A percentile compares a stretch with the other conserved stretches of the same genome.
phyloP scores from a whole-genome alignment of 2,113 vertebrate species.

The Fulica atra region DNA sequence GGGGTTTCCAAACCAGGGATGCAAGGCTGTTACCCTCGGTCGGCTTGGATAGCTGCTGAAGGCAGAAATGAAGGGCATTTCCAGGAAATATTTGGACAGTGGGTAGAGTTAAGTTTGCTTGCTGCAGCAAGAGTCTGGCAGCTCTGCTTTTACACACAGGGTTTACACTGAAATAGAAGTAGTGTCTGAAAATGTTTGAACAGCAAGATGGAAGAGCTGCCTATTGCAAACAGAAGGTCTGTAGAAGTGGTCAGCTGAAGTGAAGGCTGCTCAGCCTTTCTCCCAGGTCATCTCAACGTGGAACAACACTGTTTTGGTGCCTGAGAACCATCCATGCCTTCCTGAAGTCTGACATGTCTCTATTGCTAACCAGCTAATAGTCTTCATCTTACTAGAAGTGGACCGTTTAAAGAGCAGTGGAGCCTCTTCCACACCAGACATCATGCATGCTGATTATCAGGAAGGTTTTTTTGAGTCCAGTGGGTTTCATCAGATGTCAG shows the following conservation, averaged over 20 bases:
- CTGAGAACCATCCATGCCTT: not conserved
- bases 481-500: not conserved
- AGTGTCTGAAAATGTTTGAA: not conserved
- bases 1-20: not conserved
- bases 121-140: not conserved
- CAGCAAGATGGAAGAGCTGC: not conserved
- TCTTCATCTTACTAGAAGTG: not conserved
- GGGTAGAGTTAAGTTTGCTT: not conserved
- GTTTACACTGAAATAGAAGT: not conserved
- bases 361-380: not conserved
- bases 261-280: not conserved
- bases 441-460: not conserved
- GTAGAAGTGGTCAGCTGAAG: not conserved
- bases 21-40: not conserved
- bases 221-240: not conserved
- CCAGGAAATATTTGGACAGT: not conserved
- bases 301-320: not conserved
- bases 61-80: not conserved
- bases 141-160: not conserved
- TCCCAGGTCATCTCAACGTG: not conserved
- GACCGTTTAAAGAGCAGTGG: not conserved
- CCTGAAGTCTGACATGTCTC: not conserved
- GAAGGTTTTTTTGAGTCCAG: not conserved
- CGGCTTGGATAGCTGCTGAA: not conserved
- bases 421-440: not conserved